These are phyloP conservation scores for Malacoraja senta DNA, from an alignment of 2,797 vertebrate species.

Conservation along the genomic window DNA sequence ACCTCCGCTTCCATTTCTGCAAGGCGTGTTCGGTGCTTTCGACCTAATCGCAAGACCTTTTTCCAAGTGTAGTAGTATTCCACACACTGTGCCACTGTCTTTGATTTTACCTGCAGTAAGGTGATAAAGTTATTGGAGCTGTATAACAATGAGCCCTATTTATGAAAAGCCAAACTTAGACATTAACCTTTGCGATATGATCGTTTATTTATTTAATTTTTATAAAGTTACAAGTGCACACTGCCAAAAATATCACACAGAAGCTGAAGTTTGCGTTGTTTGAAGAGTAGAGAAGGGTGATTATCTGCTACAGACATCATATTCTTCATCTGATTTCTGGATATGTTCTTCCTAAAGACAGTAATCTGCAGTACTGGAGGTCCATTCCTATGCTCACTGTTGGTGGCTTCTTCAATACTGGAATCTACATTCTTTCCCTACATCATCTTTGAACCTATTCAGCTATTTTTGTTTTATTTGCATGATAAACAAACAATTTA, in stretches of 20 bases:
- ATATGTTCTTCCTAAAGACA: not conserved
- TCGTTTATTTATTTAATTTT: not conserved
- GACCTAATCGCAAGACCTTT: conserved; percentile 66
- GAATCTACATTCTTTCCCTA: not conserved
- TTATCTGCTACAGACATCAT: not conserved
- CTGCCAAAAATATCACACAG: not conserved
- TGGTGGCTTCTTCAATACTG: not conserved
- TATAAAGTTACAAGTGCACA: not conserved
- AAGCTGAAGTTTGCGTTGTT: not conserved
- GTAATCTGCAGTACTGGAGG: not conserved
- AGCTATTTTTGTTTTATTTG: not conserved
- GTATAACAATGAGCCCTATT: not conserved
- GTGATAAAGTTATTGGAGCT: not conserved
- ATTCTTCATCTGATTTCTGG: not conserved
- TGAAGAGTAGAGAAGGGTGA: not conserved
- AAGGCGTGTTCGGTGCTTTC: conserved; percentile 63
- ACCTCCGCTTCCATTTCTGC: conserved; percentile 60
- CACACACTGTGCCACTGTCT: conserved; percentile 74
- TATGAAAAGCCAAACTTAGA: not conserved
- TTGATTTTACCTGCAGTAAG: conserved; percentile 68
- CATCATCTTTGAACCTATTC: not conserved
- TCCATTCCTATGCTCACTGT: not conserved
- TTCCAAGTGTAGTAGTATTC: conserved; percentile 85
- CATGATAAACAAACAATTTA: no score
- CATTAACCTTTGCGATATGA: not conserved